A percentile compares a stretch with the other conserved stretches of the same genome.
These are phyloP conservation scores for Nomada flava DNA, from an alignment of 2,888 invertebrate species.

Conservation along the genomic window DNA sequence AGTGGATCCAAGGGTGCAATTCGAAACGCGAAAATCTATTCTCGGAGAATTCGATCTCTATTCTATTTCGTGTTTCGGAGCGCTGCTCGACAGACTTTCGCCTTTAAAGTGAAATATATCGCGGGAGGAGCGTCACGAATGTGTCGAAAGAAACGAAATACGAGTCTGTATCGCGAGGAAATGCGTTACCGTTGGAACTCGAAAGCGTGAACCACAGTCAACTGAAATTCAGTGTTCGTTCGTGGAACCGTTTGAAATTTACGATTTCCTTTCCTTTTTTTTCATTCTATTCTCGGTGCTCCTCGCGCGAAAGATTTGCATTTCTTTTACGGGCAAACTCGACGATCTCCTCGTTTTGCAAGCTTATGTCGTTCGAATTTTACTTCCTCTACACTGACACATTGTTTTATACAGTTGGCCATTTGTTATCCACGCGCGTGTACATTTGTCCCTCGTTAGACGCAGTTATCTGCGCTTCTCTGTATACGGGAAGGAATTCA, in stretches of 20 bases:
- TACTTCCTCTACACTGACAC: background rate
- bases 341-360: background rate
- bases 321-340: conserved; percentile 13
- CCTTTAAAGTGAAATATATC: conserved; percentile 35
- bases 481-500: no score
- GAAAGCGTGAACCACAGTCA: conserved; percentile 50
- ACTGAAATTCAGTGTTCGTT: conserved; percentile 35
- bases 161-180: conserved; percentile 27
- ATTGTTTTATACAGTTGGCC: background rate
- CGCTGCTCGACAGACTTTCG: conserved; percentile 11
- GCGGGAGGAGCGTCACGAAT: conserved; percentile 13
- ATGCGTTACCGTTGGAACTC: conserved; percentile 41
- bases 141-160: conserved; percentile 44
- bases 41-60: conserved; percentile 20
- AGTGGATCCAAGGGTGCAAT: background rate
- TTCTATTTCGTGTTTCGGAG: background rate
- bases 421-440: background rate
- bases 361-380: background rate
- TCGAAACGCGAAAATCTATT: conserved; percentile 14
- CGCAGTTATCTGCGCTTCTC: background rate
- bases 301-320: conserved; percentile 14
- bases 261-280: conserved; percentile 33
- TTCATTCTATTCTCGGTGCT: background rate
- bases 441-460: background rate
- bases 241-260: conserved; percentile 27